phyloP scores from a whole-genome alignment of 2,113 vertebrate species.

The Ophthalmotilapia sp. region DNA sequence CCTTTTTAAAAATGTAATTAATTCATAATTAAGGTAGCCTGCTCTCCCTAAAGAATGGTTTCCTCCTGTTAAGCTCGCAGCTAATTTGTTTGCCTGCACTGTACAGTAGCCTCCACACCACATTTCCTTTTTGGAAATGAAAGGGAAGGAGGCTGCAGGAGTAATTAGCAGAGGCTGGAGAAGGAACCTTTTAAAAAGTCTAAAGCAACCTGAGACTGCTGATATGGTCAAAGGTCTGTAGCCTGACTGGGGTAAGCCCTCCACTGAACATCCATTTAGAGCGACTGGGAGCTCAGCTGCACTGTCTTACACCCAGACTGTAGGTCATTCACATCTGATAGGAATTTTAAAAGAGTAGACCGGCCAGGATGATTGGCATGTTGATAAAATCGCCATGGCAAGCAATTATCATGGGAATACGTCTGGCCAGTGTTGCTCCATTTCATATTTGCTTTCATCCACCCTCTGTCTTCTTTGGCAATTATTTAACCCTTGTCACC shows the following conservation, averaged over 20 bases:
- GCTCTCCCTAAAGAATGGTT: constrained; percentile 41
- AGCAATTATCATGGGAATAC: constrained; percentile 37
- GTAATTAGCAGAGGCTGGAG: constrained; percentile 56
- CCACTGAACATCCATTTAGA: constrained; percentile 8
- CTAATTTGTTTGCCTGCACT: constrained; percentile 52
- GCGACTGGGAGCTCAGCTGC: neutral
- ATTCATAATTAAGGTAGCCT: constrained; percentile 63
- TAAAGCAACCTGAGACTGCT: constrained; percentile 29
- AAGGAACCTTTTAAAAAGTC: constrained; percentile 26
- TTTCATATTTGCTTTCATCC: constrained; percentile 30
- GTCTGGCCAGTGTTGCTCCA: neutral
- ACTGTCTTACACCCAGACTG: neutral
- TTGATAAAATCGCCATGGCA: constrained; percentile 38
- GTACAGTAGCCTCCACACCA: neutral
- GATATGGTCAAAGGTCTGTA: constrained; percentile 35
- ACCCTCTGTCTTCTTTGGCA: constrained; percentile 10
- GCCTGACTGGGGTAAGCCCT: constrained; percentile 22
- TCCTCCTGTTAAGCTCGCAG: constrained; percentile 49
- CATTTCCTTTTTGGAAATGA: constrained; percentile 53
- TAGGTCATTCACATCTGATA: constrained; percentile 32
- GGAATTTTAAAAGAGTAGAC: constrained; percentile 11
- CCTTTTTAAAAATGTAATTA: constrained; percentile 46
- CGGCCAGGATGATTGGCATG: constrained; percentile 25
- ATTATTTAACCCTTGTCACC: constrained; percentile 37
- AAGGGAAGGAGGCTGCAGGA: constrained; percentile 33